Percentiles rank a stretch among this genome's conserved stretches.
Evolutionary conservation across 2,797 vertebrate genomes (phyloP).

Genomic region (Argyrosomus regius): DNA sequence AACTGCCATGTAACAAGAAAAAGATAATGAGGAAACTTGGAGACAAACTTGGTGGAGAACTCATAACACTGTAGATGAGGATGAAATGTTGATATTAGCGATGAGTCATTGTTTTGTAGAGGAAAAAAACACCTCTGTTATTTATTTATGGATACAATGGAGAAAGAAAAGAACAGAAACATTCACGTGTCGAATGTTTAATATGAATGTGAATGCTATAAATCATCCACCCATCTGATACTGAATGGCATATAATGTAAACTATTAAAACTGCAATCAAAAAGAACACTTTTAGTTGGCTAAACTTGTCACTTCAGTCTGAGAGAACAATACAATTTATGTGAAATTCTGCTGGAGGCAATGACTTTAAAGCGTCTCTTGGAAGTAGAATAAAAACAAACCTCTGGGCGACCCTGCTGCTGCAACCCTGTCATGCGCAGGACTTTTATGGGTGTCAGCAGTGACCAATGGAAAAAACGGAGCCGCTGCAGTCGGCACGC

Average conservation of each 20-base stretch:
- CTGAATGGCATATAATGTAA: conserved; percentile 26
- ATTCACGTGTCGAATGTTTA: conserved; percentile 27
- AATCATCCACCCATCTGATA: conserved; percentile 42
- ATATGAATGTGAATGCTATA: conserved; percentile 23
- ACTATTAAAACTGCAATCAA: conserved; percentile 41
- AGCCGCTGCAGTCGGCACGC: conserved; percentile 61
- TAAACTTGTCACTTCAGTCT: conserved; percentile 30
- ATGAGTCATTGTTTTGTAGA: conserved; percentile 50
- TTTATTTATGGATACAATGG: conserved; percentile 35
- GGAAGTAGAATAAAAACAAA: conserved; percentile 66
- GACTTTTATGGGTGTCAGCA: conserved; percentile 72
- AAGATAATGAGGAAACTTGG: conserved; percentile 49
- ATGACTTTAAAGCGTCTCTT: conserved; percentile 58
- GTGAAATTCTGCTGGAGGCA: conserved; percentile 53
- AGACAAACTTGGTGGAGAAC: conserved; percentile 32
- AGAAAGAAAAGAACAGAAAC: conserved; percentile 31
- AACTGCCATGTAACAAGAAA: conserved; percentile 35
- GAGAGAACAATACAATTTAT: conserved; percentile 45
- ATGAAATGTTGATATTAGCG: conserved; percentile 22
- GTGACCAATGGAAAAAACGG: conserved; percentile 78
- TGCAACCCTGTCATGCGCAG: conserved; percentile 64
- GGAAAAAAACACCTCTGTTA: conserved; percentile 4
- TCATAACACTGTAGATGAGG: conserved; percentile 9
- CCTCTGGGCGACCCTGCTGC: conserved; percentile 41
- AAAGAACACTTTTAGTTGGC: conserved; percentile 39